A percentile compares a stretch with the other conserved stretches of the same genome.
phyloP scores from a whole-genome alignment of 2,113 vertebrate genomes.

The Dipodomys ordii region DNA sequence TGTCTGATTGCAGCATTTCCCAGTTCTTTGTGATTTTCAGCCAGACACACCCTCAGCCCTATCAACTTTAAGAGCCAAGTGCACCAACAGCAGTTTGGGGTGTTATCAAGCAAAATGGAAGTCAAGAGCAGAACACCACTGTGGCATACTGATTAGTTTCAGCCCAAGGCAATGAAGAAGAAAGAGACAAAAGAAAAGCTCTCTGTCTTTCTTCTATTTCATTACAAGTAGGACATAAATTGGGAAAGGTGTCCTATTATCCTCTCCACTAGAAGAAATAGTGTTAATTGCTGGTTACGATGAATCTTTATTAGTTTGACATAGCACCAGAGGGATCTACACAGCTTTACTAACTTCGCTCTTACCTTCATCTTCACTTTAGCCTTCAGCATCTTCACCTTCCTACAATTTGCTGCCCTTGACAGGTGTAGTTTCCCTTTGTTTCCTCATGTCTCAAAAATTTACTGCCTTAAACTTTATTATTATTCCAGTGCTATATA shows the following conservation, averaged over 20 bases:
- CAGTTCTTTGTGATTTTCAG: not conserved
- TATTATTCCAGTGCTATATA: not conserved
- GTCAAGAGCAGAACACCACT: not conserved
- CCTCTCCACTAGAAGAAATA: not conserved
- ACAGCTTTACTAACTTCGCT: not conserved
- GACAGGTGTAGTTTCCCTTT: not conserved
- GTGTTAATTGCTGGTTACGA: not conserved
- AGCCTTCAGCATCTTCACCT: not conserved
- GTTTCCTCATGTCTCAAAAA: not conserved
- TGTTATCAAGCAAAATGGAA: not conserved
- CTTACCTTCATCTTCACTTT: not conserved
- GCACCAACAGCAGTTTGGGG: not conserved
- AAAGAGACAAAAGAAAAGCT: not conserved
- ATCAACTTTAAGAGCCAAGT: not conserved
- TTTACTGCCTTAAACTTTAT: not conserved
- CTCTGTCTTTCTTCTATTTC: not conserved
- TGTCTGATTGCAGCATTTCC: not conserved
- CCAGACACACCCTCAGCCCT: not conserved
- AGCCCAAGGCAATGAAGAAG: not conserved
- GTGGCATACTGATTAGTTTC: not conserved
- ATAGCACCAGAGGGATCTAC: not conserved
- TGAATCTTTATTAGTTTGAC: not conserved
- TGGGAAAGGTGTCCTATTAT: not conserved
- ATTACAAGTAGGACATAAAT: not conserved
- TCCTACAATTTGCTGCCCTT: not conserved